Evolutionary conservation across 2,797 vertebrate genomes (phyloP).

Genomic region (Lophius americanus): DNA sequence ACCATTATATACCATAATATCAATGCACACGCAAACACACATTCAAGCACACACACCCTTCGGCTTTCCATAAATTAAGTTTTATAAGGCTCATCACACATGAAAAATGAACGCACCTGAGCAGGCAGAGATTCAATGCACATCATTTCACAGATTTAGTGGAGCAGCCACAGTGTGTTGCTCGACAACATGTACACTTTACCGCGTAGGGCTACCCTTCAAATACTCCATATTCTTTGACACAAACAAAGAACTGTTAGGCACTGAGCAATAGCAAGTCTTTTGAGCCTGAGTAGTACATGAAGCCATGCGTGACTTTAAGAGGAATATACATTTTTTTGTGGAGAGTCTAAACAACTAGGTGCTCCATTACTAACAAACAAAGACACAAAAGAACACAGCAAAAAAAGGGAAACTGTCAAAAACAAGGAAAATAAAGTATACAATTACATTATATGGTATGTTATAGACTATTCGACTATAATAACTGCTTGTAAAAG

Average conservation of each 20-base stretch:
- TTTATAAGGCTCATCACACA: conserved; percentile 30
- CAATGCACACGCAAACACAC: conserved; percentile 2
- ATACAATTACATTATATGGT: background rate
- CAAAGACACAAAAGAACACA: background rate
- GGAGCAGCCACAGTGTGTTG: background rate
- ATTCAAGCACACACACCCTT: background rate
- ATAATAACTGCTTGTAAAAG: background rate
- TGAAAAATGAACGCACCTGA: conserved; percentile 46
- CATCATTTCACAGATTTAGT: conserved; percentile 5
- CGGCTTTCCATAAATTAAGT: conserved; percentile 24
- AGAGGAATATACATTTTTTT: background rate
- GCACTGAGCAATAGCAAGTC: background rate
- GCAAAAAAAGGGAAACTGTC: no score
- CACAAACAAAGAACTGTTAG: background rate
- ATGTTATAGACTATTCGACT: no score
- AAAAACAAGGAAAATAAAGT: no score
- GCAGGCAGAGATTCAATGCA: conserved; percentile 19
- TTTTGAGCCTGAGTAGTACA: no score
- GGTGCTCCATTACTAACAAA: background rate
- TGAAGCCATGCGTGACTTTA: background rate
- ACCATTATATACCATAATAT: background rate
- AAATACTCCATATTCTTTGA: background rate
- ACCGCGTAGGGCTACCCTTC: background rate
- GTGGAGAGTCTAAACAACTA: background rate
- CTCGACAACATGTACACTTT: background rate